Evolutionary conservation across 2,888 invertebrate species (phyloP).

Genomic region (Deilephila porcellus): DNA sequence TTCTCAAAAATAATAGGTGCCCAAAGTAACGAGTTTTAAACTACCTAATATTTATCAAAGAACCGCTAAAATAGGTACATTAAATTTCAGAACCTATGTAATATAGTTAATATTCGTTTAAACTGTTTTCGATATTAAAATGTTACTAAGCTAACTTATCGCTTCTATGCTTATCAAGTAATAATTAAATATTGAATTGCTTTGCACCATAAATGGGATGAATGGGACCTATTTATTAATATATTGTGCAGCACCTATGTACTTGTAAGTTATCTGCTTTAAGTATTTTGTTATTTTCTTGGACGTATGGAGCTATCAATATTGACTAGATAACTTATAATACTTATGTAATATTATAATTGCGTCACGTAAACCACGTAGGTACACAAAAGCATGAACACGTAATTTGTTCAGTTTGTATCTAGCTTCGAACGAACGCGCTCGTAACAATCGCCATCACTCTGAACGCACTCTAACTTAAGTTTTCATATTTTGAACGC

Average conservation of each 20-base stretch:
- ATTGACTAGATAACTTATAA: constrained; percentile 14
- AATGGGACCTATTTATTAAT: no score
- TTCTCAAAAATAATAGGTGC: no score
- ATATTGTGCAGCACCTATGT: not conserved
- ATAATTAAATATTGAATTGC: constrained; percentile 9
- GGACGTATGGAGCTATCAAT: constrained; percentile 14
- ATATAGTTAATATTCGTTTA: no score
- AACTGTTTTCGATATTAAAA: no score
- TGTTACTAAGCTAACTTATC: no score
- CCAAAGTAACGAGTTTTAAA: no score
- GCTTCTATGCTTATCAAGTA: not conserved
- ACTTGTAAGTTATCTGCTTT: not conserved
- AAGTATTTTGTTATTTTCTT: constrained; percentile 15
- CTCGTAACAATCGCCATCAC: constrained; percentile 29
- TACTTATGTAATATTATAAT: constrained; percentile 19
- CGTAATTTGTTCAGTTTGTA: constrained; percentile 33
- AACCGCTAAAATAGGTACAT: no score
- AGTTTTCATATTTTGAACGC: constrained; percentile 53
- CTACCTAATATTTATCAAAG: no score
- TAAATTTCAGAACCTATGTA: no score
- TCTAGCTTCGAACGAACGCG: constrained; percentile 37
- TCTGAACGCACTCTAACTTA: constrained; percentile 42
- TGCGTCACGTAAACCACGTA: constrained; percentile 3
- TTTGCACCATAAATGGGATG: not conserved
- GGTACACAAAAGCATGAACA: constrained; percentile 5